Conservation (phyloP, 2,113 vertebrate genomes). For the Nanorana parkeri region DNA sequence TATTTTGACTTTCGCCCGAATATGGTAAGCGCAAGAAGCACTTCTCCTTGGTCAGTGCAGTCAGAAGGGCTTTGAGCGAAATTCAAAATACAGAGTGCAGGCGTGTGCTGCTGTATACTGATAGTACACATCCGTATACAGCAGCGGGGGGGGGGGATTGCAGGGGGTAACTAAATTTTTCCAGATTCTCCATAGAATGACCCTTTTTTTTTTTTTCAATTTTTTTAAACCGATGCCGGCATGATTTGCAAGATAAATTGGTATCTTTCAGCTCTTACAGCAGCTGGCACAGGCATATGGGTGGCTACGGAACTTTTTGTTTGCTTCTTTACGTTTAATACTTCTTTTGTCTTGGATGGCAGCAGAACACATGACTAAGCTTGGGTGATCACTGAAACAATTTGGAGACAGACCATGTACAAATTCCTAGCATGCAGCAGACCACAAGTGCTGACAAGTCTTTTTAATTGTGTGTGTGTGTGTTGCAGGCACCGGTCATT, state of each 20-base stretch:
- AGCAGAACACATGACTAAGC: constrained; percentile 35
- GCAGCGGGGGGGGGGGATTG: too few species aligned
- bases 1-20: too few species aligned
- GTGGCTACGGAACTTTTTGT: not conserved
- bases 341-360: constrained; percentile 26
- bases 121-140: too few species aligned
- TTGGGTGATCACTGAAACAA: constrained; percentile 46
- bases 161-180: too few species aligned
- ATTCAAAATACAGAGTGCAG: too few species aligned
- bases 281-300: not conserved
- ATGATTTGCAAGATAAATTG: not conserved
- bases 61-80: too few species aligned
- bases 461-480: constrained; percentile 47
- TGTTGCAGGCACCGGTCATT: not conserved
- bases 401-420: constrained; percentile 37
- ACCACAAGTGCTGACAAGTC: constrained; percentile 44
- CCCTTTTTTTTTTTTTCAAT: too few species aligned
- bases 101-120: too few species aligned
- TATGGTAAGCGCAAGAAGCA: too few species aligned
- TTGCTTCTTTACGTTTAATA: constrained; percentile 7
- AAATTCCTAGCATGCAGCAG: constrained; percentile 46
- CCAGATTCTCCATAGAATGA: too few species aligned
- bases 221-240: not conserved
- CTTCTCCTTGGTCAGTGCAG: too few species aligned
- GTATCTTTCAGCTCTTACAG: not conserved